Evolutionary conservation across 2,888 invertebrate species (phyloP).

Genomic region (Eupeodes latifasciatus): DNA sequence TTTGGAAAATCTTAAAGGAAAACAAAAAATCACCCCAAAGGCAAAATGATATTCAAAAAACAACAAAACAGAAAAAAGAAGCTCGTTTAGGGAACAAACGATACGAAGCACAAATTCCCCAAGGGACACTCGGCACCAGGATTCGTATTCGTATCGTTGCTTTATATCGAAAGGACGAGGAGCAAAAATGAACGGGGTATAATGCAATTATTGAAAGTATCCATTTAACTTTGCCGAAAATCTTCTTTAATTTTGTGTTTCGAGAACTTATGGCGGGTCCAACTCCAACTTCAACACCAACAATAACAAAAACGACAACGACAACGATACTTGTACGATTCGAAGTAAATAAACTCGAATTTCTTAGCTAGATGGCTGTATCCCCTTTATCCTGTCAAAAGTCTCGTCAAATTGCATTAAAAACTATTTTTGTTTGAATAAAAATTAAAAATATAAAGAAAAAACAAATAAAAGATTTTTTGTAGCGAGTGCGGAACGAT

Average conservation of each 20-base stretch:
- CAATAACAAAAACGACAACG: neutral
- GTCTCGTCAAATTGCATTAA: constrained; percentile 76
- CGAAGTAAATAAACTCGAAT: constrained; percentile 66
- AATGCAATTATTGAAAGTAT: constrained; percentile 76
- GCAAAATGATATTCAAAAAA: constrained; percentile 39
- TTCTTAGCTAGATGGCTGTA: constrained; percentile 44
- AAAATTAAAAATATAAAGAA: constrained; percentile 45
- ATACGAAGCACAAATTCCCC: constrained; percentile 53
- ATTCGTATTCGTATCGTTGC: constrained; percentile 11
- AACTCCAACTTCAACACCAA: no score
- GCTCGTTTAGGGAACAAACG: constrained; percentile 28
- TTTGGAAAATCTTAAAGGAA: constrained; percentile 67
- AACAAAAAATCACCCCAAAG: constrained; percentile 67
- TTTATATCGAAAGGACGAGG: constrained; percentile 18
- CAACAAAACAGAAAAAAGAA: constrained; percentile 13
- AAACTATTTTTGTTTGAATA: constrained; percentile 75
- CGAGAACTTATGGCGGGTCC: neutral
- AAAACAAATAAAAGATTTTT: neutral
- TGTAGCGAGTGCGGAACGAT: neutral
- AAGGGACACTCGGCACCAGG: constrained; percentile 57
- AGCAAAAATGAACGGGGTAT: constrained; percentile 68
- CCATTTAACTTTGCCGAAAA: constrained; percentile 75
- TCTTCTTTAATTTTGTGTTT: constrained; percentile 63
- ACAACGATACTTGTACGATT: neutral
- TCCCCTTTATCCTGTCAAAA: constrained; percentile 60